Evolutionary conservation across 2,797 vertebrate species (phyloP), one percentile per base, ranked within the genome.

Genomic region (Siniperca obscura): DNA sequence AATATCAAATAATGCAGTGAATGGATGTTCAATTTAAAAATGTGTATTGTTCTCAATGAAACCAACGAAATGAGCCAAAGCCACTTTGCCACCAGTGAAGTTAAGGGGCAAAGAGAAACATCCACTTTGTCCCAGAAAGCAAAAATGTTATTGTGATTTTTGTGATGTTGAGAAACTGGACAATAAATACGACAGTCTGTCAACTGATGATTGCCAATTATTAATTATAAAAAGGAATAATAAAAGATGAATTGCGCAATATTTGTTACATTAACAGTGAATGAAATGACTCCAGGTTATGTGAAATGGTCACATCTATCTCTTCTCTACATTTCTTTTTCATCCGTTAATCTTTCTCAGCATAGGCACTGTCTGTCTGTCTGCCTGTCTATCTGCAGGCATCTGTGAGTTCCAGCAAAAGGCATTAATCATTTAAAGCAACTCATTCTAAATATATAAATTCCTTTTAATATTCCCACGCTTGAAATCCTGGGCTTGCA

Each of bases 351-450:
- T 78, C 21, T 71, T 30, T 30, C 30, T 30, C 30, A 30, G 30
- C 30, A 30, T 30, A 30, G 30, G 3, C 30, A 30, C 30, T 30
- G 3, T 30, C 30, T 30, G 30, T 30, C 30, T 30, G 30, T 30
- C 30, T 30, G 30, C 30, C 60, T 42, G 53, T 68, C 71, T 44
- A 21, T 81, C 61, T 73, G 80, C 38, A 66, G 72, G 72, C 48
- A 55, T 82, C 68, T 71, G 76, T 74, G 67, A 80, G 80, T 44
- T 52, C 62, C 52, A 80, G 78, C 75, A 69, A 56, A 74, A 68
- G 34, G 4, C 81, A 89, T 90, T 71, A 87, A 90, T 91, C 57
- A 92, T 93, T 94, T 84, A 90, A 70, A 85, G 76, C 64, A 61
- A 27, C 66, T 92, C 74, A 80, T 93, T 90, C 85, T 67, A 78